phyloP scores from a whole-genome alignment of 2,888 invertebrate species.

The Scrobipalpa atriplicella region DNA sequence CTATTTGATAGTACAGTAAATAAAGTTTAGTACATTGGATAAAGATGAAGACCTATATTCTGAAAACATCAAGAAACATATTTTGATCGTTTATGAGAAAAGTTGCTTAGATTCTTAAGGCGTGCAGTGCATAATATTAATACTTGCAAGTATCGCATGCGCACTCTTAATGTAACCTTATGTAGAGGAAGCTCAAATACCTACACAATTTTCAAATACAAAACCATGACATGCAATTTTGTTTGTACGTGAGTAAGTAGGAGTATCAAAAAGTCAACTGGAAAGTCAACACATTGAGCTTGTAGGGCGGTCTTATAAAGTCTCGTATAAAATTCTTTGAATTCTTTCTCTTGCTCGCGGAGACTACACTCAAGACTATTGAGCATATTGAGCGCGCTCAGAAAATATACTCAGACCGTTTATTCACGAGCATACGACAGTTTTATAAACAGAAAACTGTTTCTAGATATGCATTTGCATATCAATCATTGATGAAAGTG shows the following conservation, averaged over 20 bases:
- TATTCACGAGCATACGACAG: neutral
- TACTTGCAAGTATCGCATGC: too few species aligned
- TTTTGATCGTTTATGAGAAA: neutral
- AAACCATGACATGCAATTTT: too few species aligned
- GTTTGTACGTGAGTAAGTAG: too few species aligned
- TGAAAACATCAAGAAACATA: neutral
- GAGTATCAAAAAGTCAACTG: too few species aligned
- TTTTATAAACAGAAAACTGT: too few species aligned
- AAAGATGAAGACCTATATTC: too few species aligned
- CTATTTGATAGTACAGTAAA: neutral
- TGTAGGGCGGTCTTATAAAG: neutral
- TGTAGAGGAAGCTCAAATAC: too few species aligned
- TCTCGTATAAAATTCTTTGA: neutral
- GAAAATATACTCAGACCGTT: neutral
- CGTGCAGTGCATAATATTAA: too few species aligned
- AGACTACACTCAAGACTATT: neutral
- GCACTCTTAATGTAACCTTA: too few species aligned
- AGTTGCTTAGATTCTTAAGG: too few species aligned
- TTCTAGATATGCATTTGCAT: neutral
- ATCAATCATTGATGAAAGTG: neutral
- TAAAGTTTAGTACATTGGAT: too few species aligned
- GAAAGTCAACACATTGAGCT: neutral
- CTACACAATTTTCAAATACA: too few species aligned
- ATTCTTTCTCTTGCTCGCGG: neutral
- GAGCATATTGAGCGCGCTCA: neutral